Base-by-base conservation (phyloP, 2,888 invertebrate species). In the Serripes groenlandicus region DNA sequence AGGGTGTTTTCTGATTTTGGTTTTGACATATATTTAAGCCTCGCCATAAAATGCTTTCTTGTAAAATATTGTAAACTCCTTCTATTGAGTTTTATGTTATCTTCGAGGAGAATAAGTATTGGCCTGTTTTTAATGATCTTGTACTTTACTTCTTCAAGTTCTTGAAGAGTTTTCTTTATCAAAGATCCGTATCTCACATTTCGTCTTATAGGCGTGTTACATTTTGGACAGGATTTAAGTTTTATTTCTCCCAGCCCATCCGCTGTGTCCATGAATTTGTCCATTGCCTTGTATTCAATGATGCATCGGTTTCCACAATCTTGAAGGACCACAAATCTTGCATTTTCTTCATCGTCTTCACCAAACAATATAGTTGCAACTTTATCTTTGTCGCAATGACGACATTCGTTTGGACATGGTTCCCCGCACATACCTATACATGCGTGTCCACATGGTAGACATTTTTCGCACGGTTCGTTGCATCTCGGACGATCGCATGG, bases 401-500 rank as follows among this genome's bases (percentile, higher is more conserved):
- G 94, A 62, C 62, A 62, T 94, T 97, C 97, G 71, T 96, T 90
- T 52, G 96, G 96, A 93, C 97, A 97, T 18, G 95, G 96, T 93
- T 97, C 97, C n/a, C 96, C 97, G 94, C 97, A 97, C 68, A 96
- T 95, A 18, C 97, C 97, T 91, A 96, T 95, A 94, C 97, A 92
- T 26, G 18, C 23, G 78, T 92, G 92, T 18, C 73, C 70, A 84
- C 97, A 97, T 62, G 88, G 69, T 7, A 94, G 90, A 15, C 49
- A 81, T 82, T 91, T 90, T 15, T n/a, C 37, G 84, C 95, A 94
- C 5, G 93, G 92, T 72, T 91, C 86, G 64, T 93, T 80, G 78
- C 95, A 95, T 1, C 90, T 89, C 0, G 82, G 89, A 30, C 94
- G 82, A 68, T 93, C 89, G 78, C 95, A 95, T 0, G 92, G 88